Percentiles rank a stretch among this genome's conserved stretches.
Conservation (phyloP, 2,113 vertebrate genomes). For the Eulemur macaco region DNA sequence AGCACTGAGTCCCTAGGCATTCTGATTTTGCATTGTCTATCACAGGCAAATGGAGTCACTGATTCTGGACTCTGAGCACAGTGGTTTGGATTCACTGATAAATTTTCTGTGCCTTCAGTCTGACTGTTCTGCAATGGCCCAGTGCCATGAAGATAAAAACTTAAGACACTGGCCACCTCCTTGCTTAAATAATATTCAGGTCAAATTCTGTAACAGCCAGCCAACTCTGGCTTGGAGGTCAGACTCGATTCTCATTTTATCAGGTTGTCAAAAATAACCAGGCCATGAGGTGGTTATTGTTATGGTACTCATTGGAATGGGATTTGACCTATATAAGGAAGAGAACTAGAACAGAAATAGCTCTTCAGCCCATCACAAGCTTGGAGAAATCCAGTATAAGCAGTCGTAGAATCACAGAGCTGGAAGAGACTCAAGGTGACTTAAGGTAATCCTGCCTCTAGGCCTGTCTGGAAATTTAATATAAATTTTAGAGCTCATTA, state of each 20-base stretch:
- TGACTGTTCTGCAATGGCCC: neutral
- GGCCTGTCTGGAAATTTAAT: conserved; percentile 54
- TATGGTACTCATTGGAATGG: conserved; percentile 62
- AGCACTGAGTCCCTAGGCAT: neutral
- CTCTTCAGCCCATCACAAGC: conserved; percentile 42
- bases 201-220: conserved; percentile 56
- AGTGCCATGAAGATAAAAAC: conserved; percentile 10
- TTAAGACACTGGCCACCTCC: neutral
- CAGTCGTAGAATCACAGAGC: conserved; percentile 11
- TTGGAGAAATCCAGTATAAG: conserved; percentile 57
- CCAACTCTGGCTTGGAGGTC: conserved; percentile 41
- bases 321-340: conserved; percentile 71
- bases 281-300: conserved; percentile 55
- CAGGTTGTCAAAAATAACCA: conserved; percentile 67
- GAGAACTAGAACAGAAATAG: conserved; percentile 64
- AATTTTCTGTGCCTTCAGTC: conserved; percentile 20
- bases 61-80: neutral
- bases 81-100: neutral
- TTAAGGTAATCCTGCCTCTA: conserved; percentile 47
- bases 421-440: neutral
- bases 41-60: neutral
- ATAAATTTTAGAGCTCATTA: conserved; percentile 52
- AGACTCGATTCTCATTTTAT: conserved; percentile 48
- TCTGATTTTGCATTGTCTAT: neutral
- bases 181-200: conserved; percentile 60